Conservation (phyloP, 2,888 invertebrate species). For the Electrophaes corylata region DNA sequence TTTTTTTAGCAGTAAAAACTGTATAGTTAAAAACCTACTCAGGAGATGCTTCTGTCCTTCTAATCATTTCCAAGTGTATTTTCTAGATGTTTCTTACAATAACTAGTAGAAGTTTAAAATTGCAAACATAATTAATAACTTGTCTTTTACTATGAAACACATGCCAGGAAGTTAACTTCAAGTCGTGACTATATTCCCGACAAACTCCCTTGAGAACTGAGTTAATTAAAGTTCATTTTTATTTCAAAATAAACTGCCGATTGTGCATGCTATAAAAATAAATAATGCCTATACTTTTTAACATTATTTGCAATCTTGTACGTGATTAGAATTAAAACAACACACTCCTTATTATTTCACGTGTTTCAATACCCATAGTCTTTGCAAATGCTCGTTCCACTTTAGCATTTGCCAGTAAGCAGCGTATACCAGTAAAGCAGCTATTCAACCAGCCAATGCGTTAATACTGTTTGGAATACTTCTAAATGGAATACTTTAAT, state of each 20-base stretch:
- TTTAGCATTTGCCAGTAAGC: no score
- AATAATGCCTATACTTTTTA: not conserved
- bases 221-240: conserved; percentile 20
- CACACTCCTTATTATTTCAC: not conserved
- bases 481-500: no score
- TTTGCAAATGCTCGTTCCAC: no score
- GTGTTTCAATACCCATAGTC: not conserved
- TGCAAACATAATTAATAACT: not conserved
- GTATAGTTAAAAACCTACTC: no score
- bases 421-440: no score
- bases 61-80: no score
- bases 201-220: conserved; percentile 7
- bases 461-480: no score
- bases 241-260: conserved; percentile 13
- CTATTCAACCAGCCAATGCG: no score
- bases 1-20: no score
- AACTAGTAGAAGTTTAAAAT: not conserved
- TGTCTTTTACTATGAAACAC: not conserved
- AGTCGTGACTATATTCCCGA: conserved; percentile 10
- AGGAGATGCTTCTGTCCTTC: no score
- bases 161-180: not conserved
- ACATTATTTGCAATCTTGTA: not conserved
- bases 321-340: not conserved
- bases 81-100: no score
- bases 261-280: not conserved